Evolutionary conservation across 1,140 invertebrate species (phyloP).

Genomic region (Zophobas atratus): DNA sequence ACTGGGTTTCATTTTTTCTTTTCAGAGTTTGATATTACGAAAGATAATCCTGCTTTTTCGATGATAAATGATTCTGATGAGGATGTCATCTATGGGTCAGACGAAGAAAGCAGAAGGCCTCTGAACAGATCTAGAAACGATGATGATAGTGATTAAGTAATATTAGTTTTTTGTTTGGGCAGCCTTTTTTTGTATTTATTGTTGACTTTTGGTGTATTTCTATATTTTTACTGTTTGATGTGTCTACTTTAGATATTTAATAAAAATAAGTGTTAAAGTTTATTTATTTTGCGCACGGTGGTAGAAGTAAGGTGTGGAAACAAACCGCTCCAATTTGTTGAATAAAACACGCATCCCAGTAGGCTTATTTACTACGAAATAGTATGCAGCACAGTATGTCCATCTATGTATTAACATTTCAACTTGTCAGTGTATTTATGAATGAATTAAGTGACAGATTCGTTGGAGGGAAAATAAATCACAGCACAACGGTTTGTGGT

Average conservation of each 20-base stretch:
- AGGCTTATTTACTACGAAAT: too few species aligned
- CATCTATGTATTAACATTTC: too few species aligned
- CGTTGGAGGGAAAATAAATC: too few species aligned
- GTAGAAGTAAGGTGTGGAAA: too few species aligned
- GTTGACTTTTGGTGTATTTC: slow-evolving; percentile 20
- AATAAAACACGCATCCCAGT: too few species aligned
- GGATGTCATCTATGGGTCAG: slow-evolving; percentile 96
- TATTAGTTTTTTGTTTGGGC: slow-evolving; percentile 3
- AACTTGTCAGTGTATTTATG: too few species aligned
- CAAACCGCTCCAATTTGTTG: too few species aligned
- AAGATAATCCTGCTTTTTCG: slow-evolving; percentile 97
- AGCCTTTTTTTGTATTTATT: slow-evolving; percentile 9
- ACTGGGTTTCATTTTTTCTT: slow-evolving; percentile 58
- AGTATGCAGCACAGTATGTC: too few species aligned
- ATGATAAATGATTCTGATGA: slow-evolving; percentile 99
- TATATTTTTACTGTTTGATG: slow-evolving; percentile 33
- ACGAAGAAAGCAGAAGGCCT: slow-evolving; percentile 86
- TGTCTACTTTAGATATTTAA: slow-evolving; percentile 13
- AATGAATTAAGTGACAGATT: too few species aligned
- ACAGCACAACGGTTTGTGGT: too few species aligned
- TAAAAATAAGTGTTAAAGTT: not conserved
- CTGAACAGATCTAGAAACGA: slow-evolving; percentile 78
- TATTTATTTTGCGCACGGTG: too few species aligned
- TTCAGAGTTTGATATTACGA: slow-evolving; percentile 90
- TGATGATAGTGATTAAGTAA: slow-evolving; percentile 78